phyloP scores from a whole-genome alignment of 2,888 invertebrate genomes.

The Rhingia campestris region DNA sequence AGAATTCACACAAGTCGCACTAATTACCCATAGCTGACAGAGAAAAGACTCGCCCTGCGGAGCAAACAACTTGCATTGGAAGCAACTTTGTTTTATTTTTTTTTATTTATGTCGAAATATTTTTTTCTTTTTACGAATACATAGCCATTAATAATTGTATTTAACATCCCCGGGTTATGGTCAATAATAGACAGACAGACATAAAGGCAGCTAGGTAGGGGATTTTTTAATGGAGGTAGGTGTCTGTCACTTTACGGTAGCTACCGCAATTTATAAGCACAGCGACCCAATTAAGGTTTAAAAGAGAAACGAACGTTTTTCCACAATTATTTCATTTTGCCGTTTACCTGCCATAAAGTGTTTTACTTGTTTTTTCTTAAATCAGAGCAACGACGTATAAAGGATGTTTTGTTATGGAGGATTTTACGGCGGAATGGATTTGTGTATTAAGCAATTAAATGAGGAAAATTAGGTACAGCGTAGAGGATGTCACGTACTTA shows the following conservation, averaged over 20 bases:
- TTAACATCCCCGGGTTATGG: constrained; percentile 5
- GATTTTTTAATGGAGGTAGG: constrained; percentile 12
- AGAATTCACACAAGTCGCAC: constrained; percentile 49
- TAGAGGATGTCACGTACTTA: neutral
- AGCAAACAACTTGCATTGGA: neutral
- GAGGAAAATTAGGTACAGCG: neutral
- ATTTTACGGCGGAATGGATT: constrained; percentile 23
- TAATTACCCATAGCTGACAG: constrained; percentile 44
- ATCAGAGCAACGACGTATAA: constrained; percentile 7
- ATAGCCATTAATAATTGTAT: constrained; percentile 23
- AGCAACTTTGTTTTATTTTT: neutral
- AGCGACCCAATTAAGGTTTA: constrained; percentile 46
- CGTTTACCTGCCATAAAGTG: neutral
- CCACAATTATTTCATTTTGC: constrained; percentile 3
- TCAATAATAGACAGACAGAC: neutral
- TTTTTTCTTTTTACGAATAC: neutral
- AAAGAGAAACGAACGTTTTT: constrained; percentile 12
- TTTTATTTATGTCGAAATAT: neutral
- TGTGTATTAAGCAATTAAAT: constrained; percentile 6
- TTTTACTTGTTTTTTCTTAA: neutral
- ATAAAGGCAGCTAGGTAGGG: constrained; percentile 14
- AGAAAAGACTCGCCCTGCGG: constrained; percentile 28
- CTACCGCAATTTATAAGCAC: constrained; percentile 17
- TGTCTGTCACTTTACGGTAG: constrained; percentile 34
- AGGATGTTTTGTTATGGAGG: constrained; percentile 26